phyloP scores from a whole-genome alignment of 2,113 vertebrate genomes.

The Lathamus discolor region DNA sequence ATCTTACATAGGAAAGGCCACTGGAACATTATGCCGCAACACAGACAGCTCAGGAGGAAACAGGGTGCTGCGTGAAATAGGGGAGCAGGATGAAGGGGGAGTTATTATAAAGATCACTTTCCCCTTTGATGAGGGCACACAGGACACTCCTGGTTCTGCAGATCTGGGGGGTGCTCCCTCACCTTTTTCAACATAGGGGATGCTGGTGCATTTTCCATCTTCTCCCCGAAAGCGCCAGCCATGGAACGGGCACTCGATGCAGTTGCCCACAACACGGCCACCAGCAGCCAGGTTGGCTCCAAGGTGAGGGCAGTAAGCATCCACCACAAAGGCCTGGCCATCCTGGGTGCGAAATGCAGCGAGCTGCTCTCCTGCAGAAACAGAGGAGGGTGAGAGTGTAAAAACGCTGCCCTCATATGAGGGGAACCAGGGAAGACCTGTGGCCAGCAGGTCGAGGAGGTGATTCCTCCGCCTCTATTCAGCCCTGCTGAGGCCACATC shows the following conservation, averaged over 20 bases:
- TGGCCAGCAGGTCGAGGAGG: neutral
- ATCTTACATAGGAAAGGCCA: neutral
- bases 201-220: slow-evolving; percentile 76
- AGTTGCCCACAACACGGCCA: slow-evolving; percentile 75
- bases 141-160: neutral
- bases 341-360: slow-evolving; percentile 70
- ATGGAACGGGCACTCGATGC: slow-evolving; percentile 83
- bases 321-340: slow-evolving; percentile 71
- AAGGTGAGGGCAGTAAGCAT: slow-evolving; percentile 83
- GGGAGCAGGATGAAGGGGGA: neutral
- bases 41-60: neutral
- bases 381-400: rapidly evolving
- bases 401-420: rapidly evolving
- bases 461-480: neutral
- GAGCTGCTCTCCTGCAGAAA: slow-evolving; percentile 70
- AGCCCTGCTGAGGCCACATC: neutral
- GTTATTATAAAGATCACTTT: neutral
- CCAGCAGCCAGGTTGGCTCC: slow-evolving; percentile 79
- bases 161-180: neutral
- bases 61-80: neutral
- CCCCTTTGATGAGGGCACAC: neutral
- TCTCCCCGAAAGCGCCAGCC: slow-evolving; percentile 82
- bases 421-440: too few species aligned
- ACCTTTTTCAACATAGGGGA: slow-evolving; percentile 79
- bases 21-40: neutral